A percentile compares a stretch with the other conserved stretches of the same genome.
Evolutionary conservation across 2,797 vertebrate species (phyloP).

Genomic region (Corythornis leucogaster): DNA sequence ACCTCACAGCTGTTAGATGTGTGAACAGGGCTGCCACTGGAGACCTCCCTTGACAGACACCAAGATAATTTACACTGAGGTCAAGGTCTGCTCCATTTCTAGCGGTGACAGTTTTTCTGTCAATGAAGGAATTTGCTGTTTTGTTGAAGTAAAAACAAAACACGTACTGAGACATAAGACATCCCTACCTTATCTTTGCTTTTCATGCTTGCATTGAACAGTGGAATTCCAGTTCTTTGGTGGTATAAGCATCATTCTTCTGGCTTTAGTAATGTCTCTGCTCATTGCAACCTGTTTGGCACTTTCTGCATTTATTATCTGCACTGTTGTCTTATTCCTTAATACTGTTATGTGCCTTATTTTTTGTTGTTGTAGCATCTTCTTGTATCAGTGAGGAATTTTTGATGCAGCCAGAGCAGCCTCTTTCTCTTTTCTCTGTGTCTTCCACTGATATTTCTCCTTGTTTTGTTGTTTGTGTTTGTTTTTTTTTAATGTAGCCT

Average conservation of each 20-base stretch:
- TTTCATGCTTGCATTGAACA: neutral
- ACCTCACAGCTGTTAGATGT: rapidly evolving
- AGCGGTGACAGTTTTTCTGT: rapidly evolving
- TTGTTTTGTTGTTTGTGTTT: neutral
- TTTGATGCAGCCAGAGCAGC: neutral
- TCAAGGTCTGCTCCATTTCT: neutral
- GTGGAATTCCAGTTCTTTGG: neutral
- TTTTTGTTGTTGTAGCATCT: neutral
- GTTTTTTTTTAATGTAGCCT: neutral
- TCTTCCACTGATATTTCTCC: neutral
- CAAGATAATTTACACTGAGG: neutral
- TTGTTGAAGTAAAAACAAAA: neutral
- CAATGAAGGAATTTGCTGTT: neutral
- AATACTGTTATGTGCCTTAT: neutral
- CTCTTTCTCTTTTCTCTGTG: neutral
- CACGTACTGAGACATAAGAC: neutral
- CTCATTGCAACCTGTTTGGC: neutral
- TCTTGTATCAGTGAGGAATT: neutral
- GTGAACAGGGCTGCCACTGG: neutral
- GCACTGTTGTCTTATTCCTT: neutral
- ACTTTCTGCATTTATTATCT: neutral
- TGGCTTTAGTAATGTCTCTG: neutral
- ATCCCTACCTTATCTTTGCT: neutral
- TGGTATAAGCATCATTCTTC: neutral
- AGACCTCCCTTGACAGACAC: neutral